Evolutionary conservation across 2,797 vertebrate genomes (phyloP).

Genomic region (Todus mexicanus): DNA sequence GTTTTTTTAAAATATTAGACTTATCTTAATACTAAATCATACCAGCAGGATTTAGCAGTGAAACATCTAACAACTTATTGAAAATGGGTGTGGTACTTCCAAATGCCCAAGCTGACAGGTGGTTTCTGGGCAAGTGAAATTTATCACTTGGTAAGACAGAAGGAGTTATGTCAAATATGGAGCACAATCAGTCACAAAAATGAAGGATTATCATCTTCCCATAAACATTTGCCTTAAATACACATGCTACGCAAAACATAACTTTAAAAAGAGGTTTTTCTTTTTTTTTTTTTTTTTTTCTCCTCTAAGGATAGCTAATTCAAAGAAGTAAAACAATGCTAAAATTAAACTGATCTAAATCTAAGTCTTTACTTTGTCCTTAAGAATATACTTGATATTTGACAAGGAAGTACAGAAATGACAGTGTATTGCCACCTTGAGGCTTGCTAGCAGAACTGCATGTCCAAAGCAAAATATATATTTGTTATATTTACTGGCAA

Average conservation of each 20-base stretch:
- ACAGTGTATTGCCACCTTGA: constrained; percentile 51
- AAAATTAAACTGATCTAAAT: not conserved
- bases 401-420: not conserved
- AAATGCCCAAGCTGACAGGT: not conserved
- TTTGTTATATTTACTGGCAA: not conserved
- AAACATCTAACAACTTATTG: not conserved
- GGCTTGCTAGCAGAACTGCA: constrained; percentile 25
- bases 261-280: not conserved
- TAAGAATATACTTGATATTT: rapidly evolving
- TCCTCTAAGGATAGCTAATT: not conserved
- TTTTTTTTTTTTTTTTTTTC: too few relatives aligned
- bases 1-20: not conserved
- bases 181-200: not conserved
- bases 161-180: not conserved
- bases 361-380: not conserved
- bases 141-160: not conserved
- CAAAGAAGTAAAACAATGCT: not conserved
- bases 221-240: not conserved
- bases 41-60: not conserved
- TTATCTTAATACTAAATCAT: not conserved
- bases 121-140: not conserved
- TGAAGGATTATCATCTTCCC: not conserved
- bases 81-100: not conserved
- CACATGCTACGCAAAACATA: not conserved
- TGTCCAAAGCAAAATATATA: not conserved